These are phyloP conservation scores for Pitangus sulphuratus DNA, from an alignment of 2,797 vertebrate genomes.

Conservation along the genomic window DNA sequence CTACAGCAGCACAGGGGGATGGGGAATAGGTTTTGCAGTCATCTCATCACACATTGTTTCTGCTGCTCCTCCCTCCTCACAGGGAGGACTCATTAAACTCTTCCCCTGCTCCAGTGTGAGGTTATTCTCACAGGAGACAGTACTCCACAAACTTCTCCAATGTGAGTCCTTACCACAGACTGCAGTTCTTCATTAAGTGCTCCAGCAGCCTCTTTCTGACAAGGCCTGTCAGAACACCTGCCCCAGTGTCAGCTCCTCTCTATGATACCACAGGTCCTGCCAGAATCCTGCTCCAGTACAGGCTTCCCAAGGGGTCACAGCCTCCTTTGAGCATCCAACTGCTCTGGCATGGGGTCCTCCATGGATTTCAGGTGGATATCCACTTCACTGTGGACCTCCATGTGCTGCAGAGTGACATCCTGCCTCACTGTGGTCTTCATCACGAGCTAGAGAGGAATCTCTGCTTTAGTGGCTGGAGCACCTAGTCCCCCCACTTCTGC, in stretches of 20 bases:
- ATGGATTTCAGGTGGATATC: not conserved
- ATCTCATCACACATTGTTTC: not conserved
- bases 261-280: not conserved
- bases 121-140: not conserved
- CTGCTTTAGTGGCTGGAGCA: rapidly evolving
- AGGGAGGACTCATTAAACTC: not conserved
- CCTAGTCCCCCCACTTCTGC: not conserved
- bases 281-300: not conserved
- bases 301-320: not conserved
- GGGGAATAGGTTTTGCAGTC: rapidly evolving
- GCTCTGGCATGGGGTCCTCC: not conserved
- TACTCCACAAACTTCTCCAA: not conserved
- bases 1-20: not conserved
- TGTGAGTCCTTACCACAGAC: not conserved
- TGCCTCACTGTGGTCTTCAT: not conserved
- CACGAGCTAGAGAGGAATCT: not conserved
- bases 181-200: not conserved
- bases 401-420: not conserved
- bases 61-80: not conserved
- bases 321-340: not conserved
- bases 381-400: not conserved
- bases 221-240: not conserved
- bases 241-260: not conserved
- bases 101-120: not conserved
- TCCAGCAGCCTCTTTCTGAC: not conserved